A percentile compares a stretch with the other conserved stretches of the same genome.
phyloP scores from a whole-genome alignment of 2,113 vertebrate genomes.

The Sialia sialis region DNA sequence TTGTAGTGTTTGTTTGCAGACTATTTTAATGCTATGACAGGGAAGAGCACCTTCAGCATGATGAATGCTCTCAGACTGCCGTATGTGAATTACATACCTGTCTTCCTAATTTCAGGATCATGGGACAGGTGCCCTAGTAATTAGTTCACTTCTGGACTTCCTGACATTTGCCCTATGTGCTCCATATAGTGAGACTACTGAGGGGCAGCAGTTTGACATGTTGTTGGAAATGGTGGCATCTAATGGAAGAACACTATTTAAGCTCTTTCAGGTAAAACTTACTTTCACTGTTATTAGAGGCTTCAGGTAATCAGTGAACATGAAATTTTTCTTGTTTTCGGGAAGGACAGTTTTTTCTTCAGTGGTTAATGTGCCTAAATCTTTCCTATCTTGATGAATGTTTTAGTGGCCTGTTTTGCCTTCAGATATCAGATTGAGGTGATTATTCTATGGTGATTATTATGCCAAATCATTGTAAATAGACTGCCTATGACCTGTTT shows the following conservation, averaged over 20 bases:
- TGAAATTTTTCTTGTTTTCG: background rate
- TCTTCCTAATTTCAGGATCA: constrained; percentile 82
- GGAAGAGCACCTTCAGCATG: background rate
- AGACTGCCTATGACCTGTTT: background rate
- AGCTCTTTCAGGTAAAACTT: constrained; percentile 91
- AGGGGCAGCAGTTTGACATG: constrained; percentile 99
- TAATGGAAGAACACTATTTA: constrained; percentile 93
- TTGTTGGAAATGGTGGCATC: constrained; percentile 96
- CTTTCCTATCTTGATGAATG: background rate
- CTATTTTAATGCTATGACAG: background rate
- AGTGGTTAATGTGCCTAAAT: background rate
- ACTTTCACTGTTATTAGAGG: background rate
- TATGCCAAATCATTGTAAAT: background rate
- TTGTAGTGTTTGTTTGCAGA: background rate
- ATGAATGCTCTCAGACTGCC: accelerated
- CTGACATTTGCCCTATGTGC: constrained; percentile 98
- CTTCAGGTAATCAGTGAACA: background rate
- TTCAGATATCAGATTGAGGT: background rate
- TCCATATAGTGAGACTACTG: constrained; percentile 97
- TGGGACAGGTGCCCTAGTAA: constrained; percentile 95
- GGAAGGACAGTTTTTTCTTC: background rate
- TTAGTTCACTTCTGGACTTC: constrained; percentile 98
- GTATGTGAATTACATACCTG: background rate
- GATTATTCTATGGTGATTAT: background rate
- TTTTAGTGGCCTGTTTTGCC: background rate